Evolutionary conservation across 1,140 invertebrate species (phyloP), one percentile per base, ranked within the genome.

Genomic region (Paralvinella palmiformis): DNA sequence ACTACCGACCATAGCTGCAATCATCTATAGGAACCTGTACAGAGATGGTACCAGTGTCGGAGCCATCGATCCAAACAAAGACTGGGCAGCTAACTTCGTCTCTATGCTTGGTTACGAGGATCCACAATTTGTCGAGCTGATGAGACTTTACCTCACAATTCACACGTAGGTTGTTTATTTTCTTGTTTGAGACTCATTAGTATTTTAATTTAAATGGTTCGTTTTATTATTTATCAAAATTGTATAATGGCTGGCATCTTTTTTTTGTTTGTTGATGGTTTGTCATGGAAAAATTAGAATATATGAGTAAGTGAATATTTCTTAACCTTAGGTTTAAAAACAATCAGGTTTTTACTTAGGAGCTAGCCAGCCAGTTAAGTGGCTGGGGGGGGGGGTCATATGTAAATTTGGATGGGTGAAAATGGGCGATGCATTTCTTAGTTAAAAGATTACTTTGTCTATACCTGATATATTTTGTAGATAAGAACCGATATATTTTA

Each of bases 101-200:
- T 86, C 85, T 68, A 96, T 96, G 92, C 84, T 98, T 15, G 94
- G 94, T 50, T 96, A 91, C 81, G 89, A 93, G 17, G 86, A 92
- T 73, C 81, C 86, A 10, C 77, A 89, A 70, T 97, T 98, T 81
- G 89, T 88, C 33, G 95, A 98, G 77, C 85, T 97, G 32, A 89
- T 98, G 88, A 85, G 95, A 65, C 85, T 98, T 17, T 98, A 98
- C 75, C 85, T 98, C 64, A 96, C 94, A 55, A 96, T 98, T 71
- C 95, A 98, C 85, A 83, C 80, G 77, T 85, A 72, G 59, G 53
- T 29, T 4, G 44, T n/a, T n/a, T n/a, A n/a, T n/a, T n/a, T n/a
- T n/a, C n/a, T n/a, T n/a, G n/a, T 6, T 1, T 15, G 17, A 31
- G 2, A 31, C 33, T 1, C 2, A 15, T 56, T 5, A 10, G 1